Evolutionary conservation across 2,888 invertebrate genomes (phyloP), one percentile per base, ranked within the genome.

Genomic region (Eledona agricola): DNA sequence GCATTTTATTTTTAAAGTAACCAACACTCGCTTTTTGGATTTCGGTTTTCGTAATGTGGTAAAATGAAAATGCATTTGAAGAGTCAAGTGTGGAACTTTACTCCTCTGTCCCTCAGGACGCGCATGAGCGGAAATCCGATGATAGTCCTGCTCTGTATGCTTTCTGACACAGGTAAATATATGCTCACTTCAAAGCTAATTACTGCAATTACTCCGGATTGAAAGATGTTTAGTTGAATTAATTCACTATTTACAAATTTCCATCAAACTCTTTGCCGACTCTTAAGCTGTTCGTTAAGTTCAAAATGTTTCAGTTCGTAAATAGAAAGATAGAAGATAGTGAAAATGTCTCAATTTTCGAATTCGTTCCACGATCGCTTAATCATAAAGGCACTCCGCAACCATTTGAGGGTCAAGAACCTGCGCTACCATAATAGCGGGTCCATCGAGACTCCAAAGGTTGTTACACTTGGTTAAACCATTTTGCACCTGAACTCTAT

Each of bases 1-100:
- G 38, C 38, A 50, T 50, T 50, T 50, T 31, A 32, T 50, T 40
- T 28, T 28, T 16, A 20, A 37, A 47, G 19, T 37, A 47, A 20
- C 35, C 35, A 35, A 35, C 25, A 13, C 31, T 32, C 23, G 3
- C 12, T 11, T 23, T 25, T 11, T 23, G 45, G n/a, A n/a, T n/a
- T n/a, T n/a, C n/a, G n/a, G n/a, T 19, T 19, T 19, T 19, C 20
- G 20, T 19, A 19, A 5, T n/a, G 20, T n/a, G 20, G 5, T 19
- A n/a, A n/a, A n/a, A n/a, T n/a, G n/a, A n/a, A n/a, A n/a, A n/a
- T n/a, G n/a, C n/a, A 5, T 19, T n/a, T 19, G 20, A 19, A 19
- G 5, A 19, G 5, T 19, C 4, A 19, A 5, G 20, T 19, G 20
- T 19, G 4, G 20, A 5, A n/a, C n/a, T n/a, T n/a, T n/a, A n/a